Conservation (phyloP, 2,113 vertebrate species). For the Hassar affinis region DNA sequence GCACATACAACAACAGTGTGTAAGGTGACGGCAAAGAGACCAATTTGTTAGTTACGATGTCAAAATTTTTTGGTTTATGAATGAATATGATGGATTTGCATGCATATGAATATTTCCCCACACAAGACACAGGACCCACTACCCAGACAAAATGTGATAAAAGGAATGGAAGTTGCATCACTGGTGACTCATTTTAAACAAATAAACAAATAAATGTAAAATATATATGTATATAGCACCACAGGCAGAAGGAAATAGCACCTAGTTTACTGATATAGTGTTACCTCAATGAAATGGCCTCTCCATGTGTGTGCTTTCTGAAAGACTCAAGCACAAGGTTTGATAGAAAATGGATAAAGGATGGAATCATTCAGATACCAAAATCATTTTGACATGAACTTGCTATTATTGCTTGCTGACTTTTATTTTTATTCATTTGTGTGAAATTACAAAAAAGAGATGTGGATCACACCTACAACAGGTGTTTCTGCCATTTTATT, state of each 20-base stretch:
- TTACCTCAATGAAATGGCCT: conserved; percentile 68
- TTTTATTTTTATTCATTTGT: conserved; percentile 68
- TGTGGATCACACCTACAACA: conserved; percentile 64
- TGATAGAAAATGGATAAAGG: conserved; percentile 27
- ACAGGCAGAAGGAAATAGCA: conserved; percentile 83
- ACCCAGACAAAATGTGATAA: conserved; percentile 39
- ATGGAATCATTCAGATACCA: background rate
- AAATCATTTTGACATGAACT: conserved; percentile 20
- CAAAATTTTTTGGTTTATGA: conserved; percentile 45
- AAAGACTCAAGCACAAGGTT: conserved; percentile 45
- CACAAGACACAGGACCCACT: conserved; percentile 9
- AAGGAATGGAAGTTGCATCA: conserved; percentile 57
- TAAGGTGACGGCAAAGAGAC: background rate
- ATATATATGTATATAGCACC: conserved; percentile 78
- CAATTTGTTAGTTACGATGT: background rate
- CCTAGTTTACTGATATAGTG: conserved; percentile 71
- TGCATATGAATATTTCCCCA: conserved; percentile 57
- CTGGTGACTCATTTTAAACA: conserved; percentile 65
- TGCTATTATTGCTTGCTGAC: conserved; percentile 64
- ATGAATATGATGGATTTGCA: conserved; percentile 54
- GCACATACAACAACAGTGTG: background rate
- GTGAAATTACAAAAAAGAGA: conserved; percentile 68
- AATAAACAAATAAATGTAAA: conserved; percentile 51
- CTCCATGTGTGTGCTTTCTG: conserved; percentile 60
- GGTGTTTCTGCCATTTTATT: conserved; percentile 50